Evolutionary conservation across 2,797 vertebrate genomes (phyloP).

Genomic region (Rousettus madagascariensis): DNA sequence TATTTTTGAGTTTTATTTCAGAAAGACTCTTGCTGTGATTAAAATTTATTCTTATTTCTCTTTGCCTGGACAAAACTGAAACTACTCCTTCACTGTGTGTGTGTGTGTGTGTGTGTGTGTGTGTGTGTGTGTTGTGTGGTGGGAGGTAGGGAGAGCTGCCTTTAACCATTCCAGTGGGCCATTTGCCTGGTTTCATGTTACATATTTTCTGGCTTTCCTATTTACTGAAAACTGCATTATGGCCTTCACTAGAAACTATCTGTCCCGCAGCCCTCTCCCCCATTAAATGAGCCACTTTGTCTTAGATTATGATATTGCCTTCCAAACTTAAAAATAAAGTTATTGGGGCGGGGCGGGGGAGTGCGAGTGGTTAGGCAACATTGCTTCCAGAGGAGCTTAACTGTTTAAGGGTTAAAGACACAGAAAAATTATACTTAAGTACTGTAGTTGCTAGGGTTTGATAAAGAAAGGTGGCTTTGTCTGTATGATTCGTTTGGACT

Average conservation of each 20-base stretch:
- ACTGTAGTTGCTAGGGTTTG: constrained; percentile 7
- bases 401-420: constrained; percentile 67
- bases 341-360: no score
- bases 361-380: neutral
- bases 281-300: neutral
- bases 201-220: neutral
- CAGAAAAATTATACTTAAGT: constrained; percentile 54
- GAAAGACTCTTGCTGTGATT: constrained; percentile 26
- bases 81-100: neutral
- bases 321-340: constrained; percentile 27
- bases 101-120: neutral
- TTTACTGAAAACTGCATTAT: constrained; percentile 57
- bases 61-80: neutral
- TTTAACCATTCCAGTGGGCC: constrained; percentile 13
- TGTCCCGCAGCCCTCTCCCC: neutral
- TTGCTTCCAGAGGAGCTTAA: constrained; percentile 7
- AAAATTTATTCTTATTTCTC: constrained; percentile 32
- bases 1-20: constrained; percentile 18
- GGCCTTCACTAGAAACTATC: constrained; percentile 47
- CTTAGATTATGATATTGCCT: constrained; percentile 30
- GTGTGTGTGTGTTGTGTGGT: neutral
- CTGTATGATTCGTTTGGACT: constrained; percentile 81
- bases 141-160: neutral
- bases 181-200: constrained; percentile 58
- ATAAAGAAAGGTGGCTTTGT: constrained; percentile 86